These are phyloP conservation scores for Ascaphus truei DNA, from an alignment of 2,113 vertebrate genomes.

Conservation along the genomic window DNA sequence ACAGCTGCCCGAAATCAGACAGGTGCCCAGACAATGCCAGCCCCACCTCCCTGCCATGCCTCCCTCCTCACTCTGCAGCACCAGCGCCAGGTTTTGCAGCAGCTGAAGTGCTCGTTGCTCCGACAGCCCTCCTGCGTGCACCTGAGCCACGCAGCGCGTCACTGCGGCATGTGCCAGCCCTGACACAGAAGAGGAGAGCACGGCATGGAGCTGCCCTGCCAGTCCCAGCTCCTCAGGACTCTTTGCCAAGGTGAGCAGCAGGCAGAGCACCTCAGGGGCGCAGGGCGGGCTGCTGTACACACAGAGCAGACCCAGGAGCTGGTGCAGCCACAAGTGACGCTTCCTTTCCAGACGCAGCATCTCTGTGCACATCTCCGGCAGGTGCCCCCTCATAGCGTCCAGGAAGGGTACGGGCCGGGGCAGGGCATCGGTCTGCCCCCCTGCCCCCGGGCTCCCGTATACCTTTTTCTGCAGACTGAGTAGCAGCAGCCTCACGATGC, in stretches of 20 bases:
- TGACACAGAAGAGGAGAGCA: constrained; percentile 71
- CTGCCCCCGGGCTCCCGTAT: constrained; percentile 56
- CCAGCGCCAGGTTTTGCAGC: constrained; percentile 71
- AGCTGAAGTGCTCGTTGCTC: constrained; percentile 67
- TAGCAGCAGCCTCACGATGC: constrained; percentile 82
- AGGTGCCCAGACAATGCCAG: constrained; percentile 68
- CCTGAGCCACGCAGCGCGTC: constrained; percentile 71
- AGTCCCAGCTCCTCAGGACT: constrained; percentile 80
- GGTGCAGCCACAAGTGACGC: constrained; percentile 87
- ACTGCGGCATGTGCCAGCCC: constrained; percentile 75
- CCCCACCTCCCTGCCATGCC: constrained; percentile 70
- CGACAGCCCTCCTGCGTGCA: constrained; percentile 76
- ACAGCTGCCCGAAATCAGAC: constrained; percentile 76
- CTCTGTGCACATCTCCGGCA: constrained; percentile 80
- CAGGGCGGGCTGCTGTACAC: constrained; percentile 78
- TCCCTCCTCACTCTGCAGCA: constrained; percentile 71
- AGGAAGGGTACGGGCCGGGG: constrained; percentile 76
- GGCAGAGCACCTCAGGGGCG: constrained; percentile 81
- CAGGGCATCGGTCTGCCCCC: constrained; percentile 43
- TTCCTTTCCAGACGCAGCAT: constrained; percentile 79
- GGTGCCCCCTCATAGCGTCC: constrained; percentile 75
- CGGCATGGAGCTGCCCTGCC: constrained; percentile 79
- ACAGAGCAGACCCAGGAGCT: constrained; percentile 78
- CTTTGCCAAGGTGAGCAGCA: constrained; percentile 74
- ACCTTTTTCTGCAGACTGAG: constrained; percentile 87